phyloP scores from a whole-genome alignment of 2,888 invertebrate genomes.

The Tetragonisca angustula region DNA sequence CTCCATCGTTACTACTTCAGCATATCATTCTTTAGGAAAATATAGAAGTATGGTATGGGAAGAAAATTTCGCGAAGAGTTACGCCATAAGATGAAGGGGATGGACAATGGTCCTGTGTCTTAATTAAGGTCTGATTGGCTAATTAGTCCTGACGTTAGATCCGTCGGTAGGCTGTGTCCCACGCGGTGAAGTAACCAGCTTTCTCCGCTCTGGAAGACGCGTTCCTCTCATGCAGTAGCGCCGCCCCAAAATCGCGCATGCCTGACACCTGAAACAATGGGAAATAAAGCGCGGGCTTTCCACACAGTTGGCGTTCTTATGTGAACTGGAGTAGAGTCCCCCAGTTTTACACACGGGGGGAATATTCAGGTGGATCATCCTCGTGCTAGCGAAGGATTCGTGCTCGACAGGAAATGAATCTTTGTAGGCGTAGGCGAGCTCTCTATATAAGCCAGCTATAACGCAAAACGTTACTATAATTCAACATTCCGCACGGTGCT shows the following conservation, averaged over 20 bases:
- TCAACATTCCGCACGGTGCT: slow-evolving; percentile 70
- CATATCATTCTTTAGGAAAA: background rate
- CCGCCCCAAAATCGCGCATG: slow-evolving; percentile 67
- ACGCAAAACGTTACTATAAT: slow-evolving; percentile 74
- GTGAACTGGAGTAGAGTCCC: slow-evolving; percentile 71
- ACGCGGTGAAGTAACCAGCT: slow-evolving; percentile 82
- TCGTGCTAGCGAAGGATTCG: slow-evolving; percentile 49
- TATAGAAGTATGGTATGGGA: background rate
- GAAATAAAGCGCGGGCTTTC: slow-evolving; percentile 78
- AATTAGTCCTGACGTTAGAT: slow-evolving; percentile 72
- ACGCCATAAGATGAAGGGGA: slow-evolving; percentile 7
- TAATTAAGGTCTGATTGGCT: slow-evolving; percentile 79
- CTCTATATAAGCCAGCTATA: slow-evolving; percentile 76
- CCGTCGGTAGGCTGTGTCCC: slow-evolving; percentile 74
- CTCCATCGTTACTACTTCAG: background rate
- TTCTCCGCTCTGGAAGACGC: slow-evolving; percentile 71
- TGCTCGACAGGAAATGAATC: slow-evolving; percentile 68
- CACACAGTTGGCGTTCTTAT: slow-evolving; percentile 73
- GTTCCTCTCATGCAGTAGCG: slow-evolving; percentile 49
- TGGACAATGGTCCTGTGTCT: slow-evolving; percentile 68
- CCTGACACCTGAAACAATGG: slow-evolving; percentile 68
- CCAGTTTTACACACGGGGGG: slow-evolving; percentile 40
- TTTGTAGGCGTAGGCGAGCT: slow-evolving; percentile 64
- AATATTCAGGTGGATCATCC: slow-evolving; percentile 25
- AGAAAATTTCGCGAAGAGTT: background rate